Percentiles rank a stretch among this genome's conserved stretches.
Evolutionary conservation across 2,888 invertebrate species (phyloP).

Genomic region (Drosophila differens): DNA sequence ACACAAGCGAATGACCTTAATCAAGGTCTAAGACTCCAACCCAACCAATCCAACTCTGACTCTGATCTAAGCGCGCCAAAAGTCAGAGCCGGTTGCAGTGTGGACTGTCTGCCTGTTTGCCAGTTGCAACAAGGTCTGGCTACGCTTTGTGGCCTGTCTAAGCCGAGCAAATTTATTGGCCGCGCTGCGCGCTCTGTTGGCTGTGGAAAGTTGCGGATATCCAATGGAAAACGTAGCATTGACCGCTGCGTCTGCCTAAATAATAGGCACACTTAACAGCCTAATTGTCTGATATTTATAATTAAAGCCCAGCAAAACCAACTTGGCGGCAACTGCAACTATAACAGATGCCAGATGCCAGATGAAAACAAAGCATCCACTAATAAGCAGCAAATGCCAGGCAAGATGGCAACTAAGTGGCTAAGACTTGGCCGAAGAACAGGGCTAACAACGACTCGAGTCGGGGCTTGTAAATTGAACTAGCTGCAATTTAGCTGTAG

Average conservation of each 20-base stretch:
- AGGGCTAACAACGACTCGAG: slow-evolving; percentile 27
- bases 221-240: slow-evolving; percentile 22
- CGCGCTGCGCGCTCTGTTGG: slow-evolving; percentile 35
- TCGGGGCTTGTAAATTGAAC: slow-evolving; percentile 60
- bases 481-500: slow-evolving; percentile 70
- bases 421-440: slow-evolving; percentile 30
- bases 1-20: slow-evolving; percentile 83
- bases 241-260: slow-evolving; percentile 49
- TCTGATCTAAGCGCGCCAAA: slow-evolving; percentile 52
- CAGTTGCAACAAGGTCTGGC: slow-evolving; percentile 19
- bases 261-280: slow-evolving; percentile 70
- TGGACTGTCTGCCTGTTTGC: slow-evolving; percentile 17
- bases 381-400: slow-evolving; percentile 60
- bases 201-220: slow-evolving; percentile 35
- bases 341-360: slow-evolving; percentile 43
- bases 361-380: slow-evolving; percentile 52
- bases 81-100: slow-evolving; percentile 54
- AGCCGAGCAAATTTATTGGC: slow-evolving; percentile 63
- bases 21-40: slow-evolving; percentile 80
- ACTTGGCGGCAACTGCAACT: slow-evolving; percentile 22
- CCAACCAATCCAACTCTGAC: slow-evolving; percentile 8
- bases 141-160: slow-evolving; percentile 53
- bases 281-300: slow-evolving; percentile 69
- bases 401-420: slow-evolving; percentile 35
- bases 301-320: slow-evolving; percentile 53